Percentiles rank a stretch among this genome's conserved stretches.
Conservation (phyloP, 2,113 vertebrate genomes). For the Pogona vitticeps region DNA sequence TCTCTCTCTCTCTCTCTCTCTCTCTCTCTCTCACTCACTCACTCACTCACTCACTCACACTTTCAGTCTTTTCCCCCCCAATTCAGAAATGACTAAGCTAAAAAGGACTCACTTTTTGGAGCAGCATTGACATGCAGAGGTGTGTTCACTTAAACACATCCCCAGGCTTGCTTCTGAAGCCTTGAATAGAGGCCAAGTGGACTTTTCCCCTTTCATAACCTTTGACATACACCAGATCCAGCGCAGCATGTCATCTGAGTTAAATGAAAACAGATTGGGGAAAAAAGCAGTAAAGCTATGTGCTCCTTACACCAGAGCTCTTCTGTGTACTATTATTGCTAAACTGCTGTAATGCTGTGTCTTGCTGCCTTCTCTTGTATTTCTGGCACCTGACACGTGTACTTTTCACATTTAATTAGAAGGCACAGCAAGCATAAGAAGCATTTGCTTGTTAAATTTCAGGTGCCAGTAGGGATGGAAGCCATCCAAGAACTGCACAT, state of each 20-base stretch:
- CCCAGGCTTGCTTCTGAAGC: conserved; percentile 1
- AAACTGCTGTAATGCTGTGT: conserved; percentile 56
- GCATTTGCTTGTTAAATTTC: conserved; percentile 69
- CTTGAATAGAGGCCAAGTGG: background rate
- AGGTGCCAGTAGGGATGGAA: conserved; percentile 66
- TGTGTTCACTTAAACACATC: background rate
- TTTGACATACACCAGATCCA: conserved; percentile 25
- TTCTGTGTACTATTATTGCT: conserved; percentile 45
- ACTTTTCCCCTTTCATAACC: conserved; percentile 32
- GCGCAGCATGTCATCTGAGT: conserved; percentile 38
- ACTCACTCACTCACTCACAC: no score
- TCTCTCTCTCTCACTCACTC: no score
- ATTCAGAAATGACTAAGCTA: background rate
- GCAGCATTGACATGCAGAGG: background rate
- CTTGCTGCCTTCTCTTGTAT: conserved; percentile 46
- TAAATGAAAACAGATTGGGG: conserved; percentile 1
- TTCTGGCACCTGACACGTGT: conserved; percentile 62
- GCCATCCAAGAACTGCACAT: conserved; percentile 60
- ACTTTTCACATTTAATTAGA: conserved; percentile 74
- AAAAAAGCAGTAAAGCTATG: conserved; percentile 34
- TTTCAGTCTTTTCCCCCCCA: no score
- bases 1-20: background rate
- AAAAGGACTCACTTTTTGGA: background rate
- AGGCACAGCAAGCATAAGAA: conserved; percentile 67
- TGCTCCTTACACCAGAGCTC: conserved; percentile 38